phyloP scores from a whole-genome alignment of 2,888 invertebrate species.

The Apomyelois bistriatella region DNA sequence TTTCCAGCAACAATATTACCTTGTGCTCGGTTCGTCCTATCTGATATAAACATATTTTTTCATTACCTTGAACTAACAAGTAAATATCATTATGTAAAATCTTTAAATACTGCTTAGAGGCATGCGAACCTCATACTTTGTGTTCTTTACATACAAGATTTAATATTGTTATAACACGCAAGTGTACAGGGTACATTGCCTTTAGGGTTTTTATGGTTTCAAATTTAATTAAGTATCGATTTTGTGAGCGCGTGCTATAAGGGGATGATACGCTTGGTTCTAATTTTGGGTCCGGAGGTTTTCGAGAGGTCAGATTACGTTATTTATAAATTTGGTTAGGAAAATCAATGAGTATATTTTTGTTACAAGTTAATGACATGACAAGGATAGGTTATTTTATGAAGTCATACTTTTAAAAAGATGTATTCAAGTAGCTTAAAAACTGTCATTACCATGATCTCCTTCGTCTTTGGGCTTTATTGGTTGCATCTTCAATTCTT shows the following conservation, averaged over 20 bases:
- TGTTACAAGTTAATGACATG: too few relatives aligned
- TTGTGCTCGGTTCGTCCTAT: neutral
- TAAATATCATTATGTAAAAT: conserved; percentile 12
- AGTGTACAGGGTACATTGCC: conserved; percentile 15
- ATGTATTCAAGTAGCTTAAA: too few relatives aligned
- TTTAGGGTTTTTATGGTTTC: conserved; percentile 59
- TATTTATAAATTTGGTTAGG: too few relatives aligned
- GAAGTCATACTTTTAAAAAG: too few relatives aligned
- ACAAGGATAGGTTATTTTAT: too few relatives aligned
- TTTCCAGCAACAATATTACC: neutral
- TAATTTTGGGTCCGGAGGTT: too few relatives aligned
- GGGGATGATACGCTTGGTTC: conserved; percentile 13
- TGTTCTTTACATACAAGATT: conserved; percentile 12
- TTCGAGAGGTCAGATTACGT: too few relatives aligned
- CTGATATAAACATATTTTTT: conserved; percentile 8
- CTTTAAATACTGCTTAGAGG: conserved; percentile 12
- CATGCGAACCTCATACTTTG: conserved; percentile 14
- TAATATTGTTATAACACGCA: conserved; percentile 6
- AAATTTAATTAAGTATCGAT: conserved; percentile 56
- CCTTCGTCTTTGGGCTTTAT: too few relatives aligned
- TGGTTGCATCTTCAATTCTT: too few relatives aligned
- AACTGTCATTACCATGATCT: too few relatives aligned
- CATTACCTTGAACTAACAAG: conserved; percentile 14
- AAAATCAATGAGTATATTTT: too few relatives aligned
- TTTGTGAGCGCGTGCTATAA: conserved; percentile 36